Percentiles rank a stretch among this genome's conserved stretches.
phyloP scores from a whole-genome alignment of 2,888 invertebrate genomes.

The Phasia obesa region DNA sequence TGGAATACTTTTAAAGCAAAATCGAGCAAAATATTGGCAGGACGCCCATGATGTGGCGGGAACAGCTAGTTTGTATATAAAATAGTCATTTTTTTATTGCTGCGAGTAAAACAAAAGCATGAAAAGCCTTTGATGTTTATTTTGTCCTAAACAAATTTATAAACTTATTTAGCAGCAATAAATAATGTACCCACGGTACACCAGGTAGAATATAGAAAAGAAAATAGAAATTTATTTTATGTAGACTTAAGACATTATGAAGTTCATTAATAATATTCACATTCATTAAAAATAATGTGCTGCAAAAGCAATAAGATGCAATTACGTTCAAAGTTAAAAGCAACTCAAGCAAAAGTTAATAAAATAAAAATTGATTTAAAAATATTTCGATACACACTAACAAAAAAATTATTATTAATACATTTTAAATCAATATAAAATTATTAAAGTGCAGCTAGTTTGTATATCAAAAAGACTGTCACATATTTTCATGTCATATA shows the following conservation, averaged over 20 bases:
- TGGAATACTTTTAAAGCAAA: too few relatives aligned
- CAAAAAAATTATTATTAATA: too few relatives aligned
- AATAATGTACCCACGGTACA: background rate
- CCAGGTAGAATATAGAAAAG: background rate
- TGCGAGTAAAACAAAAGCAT: constrained; percentile 18
- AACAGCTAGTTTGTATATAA: too few relatives aligned
- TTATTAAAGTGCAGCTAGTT: too few relatives aligned
- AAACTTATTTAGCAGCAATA: background rate
- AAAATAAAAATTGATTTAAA: background rate
- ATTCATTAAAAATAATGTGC: background rate
- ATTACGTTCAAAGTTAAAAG: background rate
- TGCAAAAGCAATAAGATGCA: background rate
- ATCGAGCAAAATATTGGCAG: too few relatives aligned
- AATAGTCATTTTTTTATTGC: too few relatives aligned
- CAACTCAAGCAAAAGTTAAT: background rate
- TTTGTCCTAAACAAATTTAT: constrained; percentile 5
- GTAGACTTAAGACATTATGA: background rate
- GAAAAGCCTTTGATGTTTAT: constrained; percentile 58
- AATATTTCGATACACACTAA: background rate
- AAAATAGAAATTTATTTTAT: background rate
- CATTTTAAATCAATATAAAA: too few relatives aligned
- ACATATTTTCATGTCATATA: too few relatives aligned
- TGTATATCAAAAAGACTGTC: too few relatives aligned
- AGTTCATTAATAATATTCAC: background rate
- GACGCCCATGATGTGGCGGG: too few relatives aligned